Evolutionary conservation across 2,888 invertebrate species (phyloP).

Genomic region (Diarsia brunnea): DNA sequence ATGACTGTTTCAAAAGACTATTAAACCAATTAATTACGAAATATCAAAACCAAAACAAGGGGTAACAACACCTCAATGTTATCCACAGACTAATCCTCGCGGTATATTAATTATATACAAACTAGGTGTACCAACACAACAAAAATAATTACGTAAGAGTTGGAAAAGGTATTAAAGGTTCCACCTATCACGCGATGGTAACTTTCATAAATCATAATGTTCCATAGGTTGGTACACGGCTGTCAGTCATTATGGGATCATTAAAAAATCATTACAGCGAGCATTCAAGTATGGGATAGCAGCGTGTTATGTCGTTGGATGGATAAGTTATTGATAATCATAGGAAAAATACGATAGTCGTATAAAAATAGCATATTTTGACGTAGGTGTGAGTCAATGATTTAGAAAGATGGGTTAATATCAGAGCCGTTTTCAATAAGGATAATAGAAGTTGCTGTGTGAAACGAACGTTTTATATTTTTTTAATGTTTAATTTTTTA

Average conservation of each 20-base stretch:
- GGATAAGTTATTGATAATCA: constrained; percentile 41
- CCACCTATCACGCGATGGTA: constrained; percentile 83
- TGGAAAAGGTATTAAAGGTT: constrained; percentile 55
- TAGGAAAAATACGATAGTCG: background rate
- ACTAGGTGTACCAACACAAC: constrained; percentile 55
- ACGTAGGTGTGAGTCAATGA: too few relatives aligned
- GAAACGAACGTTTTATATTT: too few relatives aligned
- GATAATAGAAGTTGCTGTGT: background rate
- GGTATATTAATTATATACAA: constrained; percentile 60
- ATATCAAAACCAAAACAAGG: constrained; percentile 45
- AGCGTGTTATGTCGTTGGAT: constrained; percentile 27
- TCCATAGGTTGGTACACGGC: constrained; percentile 69
- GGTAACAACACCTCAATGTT: constrained; percentile 44
- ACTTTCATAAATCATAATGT: constrained; percentile 84
- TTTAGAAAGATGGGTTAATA: background rate
- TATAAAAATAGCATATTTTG: constrained; percentile 4
- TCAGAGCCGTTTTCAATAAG: too few relatives aligned
- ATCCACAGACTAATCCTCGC: constrained; percentile 24
- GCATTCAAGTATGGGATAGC: constrained; percentile 58
- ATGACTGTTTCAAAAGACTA: constrained; percentile 40
- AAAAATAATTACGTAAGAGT: constrained; percentile 66
- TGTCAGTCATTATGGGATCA: constrained; percentile 87
- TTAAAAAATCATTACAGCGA: constrained; percentile 88
- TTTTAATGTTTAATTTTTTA: too few relatives aligned
- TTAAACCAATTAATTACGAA: constrained; percentile 49